These are phyloP conservation scores for Oxygymnocypris stewartii DNA, from an alignment of 2,113 vertebrate species.

Conservation along the genomic window DNA sequence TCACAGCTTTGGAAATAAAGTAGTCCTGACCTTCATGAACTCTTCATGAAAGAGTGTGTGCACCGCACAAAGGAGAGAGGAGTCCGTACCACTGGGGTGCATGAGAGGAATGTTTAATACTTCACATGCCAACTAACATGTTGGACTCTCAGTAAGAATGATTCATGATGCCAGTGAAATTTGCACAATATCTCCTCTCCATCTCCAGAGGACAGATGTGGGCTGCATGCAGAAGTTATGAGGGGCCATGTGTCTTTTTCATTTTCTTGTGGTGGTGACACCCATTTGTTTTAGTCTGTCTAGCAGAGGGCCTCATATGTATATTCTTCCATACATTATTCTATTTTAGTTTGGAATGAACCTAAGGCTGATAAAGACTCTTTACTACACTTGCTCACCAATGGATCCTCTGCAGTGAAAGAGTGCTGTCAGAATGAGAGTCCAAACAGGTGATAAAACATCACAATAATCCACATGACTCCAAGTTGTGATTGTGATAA, in stretches of 20 bases:
- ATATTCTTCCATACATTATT: not conserved
- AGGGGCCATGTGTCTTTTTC: not conserved
- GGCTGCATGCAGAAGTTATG: not conserved
- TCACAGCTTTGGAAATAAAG: slow-evolving; percentile 24
- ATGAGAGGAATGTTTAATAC: not conserved
- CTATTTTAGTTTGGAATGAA: not conserved
- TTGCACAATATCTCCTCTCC: not conserved
- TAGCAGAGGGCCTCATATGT: not conserved
- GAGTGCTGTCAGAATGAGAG: not conserved
- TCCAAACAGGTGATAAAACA: not conserved
- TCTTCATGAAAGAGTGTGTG: not conserved
- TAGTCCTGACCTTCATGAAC: slow-evolving; percentile 19
- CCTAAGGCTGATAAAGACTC: not conserved
- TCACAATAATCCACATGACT: no score
- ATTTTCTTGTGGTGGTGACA: not conserved
- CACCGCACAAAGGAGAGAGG: not conserved
- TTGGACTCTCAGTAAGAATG: slow-evolving; percentile 16
- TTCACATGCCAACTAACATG: not conserved
- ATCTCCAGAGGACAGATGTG: not conserved
- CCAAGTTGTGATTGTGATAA: no score
- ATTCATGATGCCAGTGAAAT: slow-evolving; percentile 41
- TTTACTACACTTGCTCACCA: not conserved
- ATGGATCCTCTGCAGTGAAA: not conserved
- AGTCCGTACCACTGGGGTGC: not conserved
- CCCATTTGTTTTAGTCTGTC: not conserved